These are phyloP conservation scores for Protomyctophum bolini DNA, from an alignment of 2,113 vertebrate genomes.

Conservation along the genomic window DNA sequence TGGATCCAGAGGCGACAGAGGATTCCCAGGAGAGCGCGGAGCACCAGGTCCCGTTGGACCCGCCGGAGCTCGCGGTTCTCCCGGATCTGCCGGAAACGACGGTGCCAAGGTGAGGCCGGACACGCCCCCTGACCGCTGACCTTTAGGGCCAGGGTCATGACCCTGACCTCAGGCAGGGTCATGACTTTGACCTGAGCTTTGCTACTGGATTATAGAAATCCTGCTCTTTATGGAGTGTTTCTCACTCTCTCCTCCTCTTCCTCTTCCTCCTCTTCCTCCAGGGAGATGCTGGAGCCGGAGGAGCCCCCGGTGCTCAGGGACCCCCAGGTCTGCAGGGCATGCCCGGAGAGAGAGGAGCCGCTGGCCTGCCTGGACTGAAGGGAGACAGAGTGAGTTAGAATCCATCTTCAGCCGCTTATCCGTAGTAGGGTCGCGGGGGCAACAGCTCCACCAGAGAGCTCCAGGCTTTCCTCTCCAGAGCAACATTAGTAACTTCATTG, in stretches of 20 bases:
- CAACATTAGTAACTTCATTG: too few species aligned
- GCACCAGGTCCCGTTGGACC: conserved; percentile 87
- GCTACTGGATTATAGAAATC: too few species aligned
- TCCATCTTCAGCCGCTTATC: too few species aligned
- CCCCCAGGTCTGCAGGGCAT: conserved; percentile 97
- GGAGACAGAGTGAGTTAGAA: conserved; percentile 85
- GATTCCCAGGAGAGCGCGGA: conserved; percentile 95
- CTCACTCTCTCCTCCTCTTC: too few species aligned
- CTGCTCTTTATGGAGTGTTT: too few species aligned
- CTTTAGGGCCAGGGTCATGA: too few species aligned
- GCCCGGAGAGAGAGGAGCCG: conserved; percentile 96
- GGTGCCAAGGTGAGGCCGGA: conserved; percentile 91
- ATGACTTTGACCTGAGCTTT: background rate
- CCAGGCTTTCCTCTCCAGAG: too few species aligned
- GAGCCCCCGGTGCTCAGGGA: conserved; percentile 88
- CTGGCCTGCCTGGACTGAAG: conserved; percentile 94
- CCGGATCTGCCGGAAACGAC: conserved; percentile 91
- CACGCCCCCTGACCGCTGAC: too few species aligned
- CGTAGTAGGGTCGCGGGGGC: too few species aligned
- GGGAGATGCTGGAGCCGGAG: conserved; percentile 92
- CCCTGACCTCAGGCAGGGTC: background rate
- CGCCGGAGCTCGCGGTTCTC: conserved; percentile 87
- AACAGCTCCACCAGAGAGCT: too few species aligned
- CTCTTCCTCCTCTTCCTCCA: conserved; percentile 45
- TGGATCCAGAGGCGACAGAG: conserved; percentile 94